Evolutionary conservation across 2,113 vertebrate genomes (phyloP), one percentile per base, ranked within the genome.

Genomic region (Dasyprocta punctata): DNA sequence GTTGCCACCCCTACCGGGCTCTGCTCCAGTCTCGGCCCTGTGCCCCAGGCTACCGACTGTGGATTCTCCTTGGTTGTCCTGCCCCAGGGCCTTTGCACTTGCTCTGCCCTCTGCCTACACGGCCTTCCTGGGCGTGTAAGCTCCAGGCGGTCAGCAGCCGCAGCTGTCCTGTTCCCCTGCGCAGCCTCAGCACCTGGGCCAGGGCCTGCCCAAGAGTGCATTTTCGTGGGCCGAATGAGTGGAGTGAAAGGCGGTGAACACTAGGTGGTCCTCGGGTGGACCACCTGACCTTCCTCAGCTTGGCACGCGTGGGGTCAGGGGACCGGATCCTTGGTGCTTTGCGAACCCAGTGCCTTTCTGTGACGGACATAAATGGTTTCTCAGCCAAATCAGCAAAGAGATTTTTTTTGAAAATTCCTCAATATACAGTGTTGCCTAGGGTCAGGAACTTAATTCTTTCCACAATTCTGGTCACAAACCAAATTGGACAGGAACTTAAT

Each of bases 201-300:
- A 58, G 38, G 83, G 38, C 56, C 83, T 91, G 33, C 60, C 44
- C 85, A 52, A 22, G 24, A 44, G 67, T 47, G 38, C 12, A 58
- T 58, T 67, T 95, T 58, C 67, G 44, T 94, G 89, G 63, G 84
- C 20, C 65, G 44, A 95, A 75, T 65, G 58, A 95, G 73, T 67
- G 56, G 54, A 82, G 26, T 3, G 36, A 73, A 80, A 73, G 10
- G 69, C 38, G 16, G 44, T 47, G 38, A 71, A 36, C 47, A n/a
- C n/a, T 24, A 0, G 0, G 71, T 22, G 28, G 28, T 13, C 36
- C 36, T 75, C 6, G 58, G 47, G n/a, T 4, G 12, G 3, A 1
- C 65, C 24, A 8, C 54, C 17, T 38, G 30, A 26, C 19, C 17
- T 69, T 71, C 41, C 47, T 93, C 22, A 24, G 69, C 58, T 47